Percentiles rank a stretch among this genome's conserved stretches.
These are phyloP conservation scores for Seriola aureovittata DNA, from an alignment of 2,113 vertebrate species.

Conservation along the genomic window DNA sequence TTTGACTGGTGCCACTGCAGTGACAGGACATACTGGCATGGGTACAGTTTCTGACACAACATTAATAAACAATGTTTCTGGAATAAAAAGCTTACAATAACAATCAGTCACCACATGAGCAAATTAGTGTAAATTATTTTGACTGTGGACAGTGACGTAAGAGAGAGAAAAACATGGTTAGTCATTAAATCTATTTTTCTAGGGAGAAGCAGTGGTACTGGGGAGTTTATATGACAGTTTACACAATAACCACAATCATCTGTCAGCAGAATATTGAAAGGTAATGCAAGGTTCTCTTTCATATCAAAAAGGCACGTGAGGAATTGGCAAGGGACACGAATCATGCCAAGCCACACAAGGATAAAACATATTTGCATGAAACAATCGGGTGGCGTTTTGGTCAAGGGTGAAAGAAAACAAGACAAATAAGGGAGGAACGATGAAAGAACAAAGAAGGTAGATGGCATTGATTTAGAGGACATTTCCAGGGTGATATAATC, in stretches of 20 bases:
- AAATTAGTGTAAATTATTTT: background rate
- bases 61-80: constrained; percentile 45
- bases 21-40: constrained; percentile 30
- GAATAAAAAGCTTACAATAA: constrained; percentile 26
- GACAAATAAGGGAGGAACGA: background rate
- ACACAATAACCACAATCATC: background rate
- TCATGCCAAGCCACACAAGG: background rate
- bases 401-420: background rate
- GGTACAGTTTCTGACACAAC: constrained; percentile 22
- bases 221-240: background rate
- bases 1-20: constrained; percentile 52
- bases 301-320: constrained; percentile 32
- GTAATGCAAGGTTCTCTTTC: background rate
- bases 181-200: background rate
- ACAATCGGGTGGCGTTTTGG: background rate
- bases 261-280: background rate
- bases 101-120: background rate
- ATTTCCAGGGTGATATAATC: constrained; percentile 71
- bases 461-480: constrained; percentile 44
- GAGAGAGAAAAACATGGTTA: background rate
- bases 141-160: background rate
- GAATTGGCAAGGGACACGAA: background rate
- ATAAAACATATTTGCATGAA: background rate
- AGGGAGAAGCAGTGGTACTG: background rate
- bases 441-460: constrained; percentile 19